Evolutionary conservation across 2,113 vertebrate species (phyloP), one percentile per base, ranked within the genome.

Genomic region (Thamnaconus septentrionalis): DNA sequence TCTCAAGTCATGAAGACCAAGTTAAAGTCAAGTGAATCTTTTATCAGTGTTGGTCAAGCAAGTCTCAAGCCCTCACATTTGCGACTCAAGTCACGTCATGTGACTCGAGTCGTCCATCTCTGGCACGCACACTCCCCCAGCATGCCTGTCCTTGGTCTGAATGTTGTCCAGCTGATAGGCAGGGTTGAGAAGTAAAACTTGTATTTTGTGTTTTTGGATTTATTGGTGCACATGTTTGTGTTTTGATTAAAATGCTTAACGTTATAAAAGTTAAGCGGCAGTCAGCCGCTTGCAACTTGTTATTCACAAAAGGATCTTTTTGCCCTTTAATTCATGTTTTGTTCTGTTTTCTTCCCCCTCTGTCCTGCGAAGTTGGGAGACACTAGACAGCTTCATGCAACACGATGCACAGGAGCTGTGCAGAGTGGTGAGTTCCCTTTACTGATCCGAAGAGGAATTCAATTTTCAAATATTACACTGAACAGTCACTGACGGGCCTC

Each of bases 341-440:
- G 1, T 49, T 5, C 73, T 64, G 4, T 57, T 6, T 64, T 40
- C 48, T 51, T 64, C 56, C 8, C 71, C 71, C 56, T 11, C 18
- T n/a, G 48, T 11, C 71, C 69, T 80, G 3, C 76, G 77, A 88
- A 99, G 97, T 85, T 99, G 97, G 97, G 97, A 99, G 90, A 99
- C 97, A 43, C 90, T 99, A 89, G 97, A 99, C 90, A 99, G 97
- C 92, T 99, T 99, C 93, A 99, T 99, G 97, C 97, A 99, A 84
- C 97, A 99, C 5, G 97, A 99, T 62, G 97, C 98, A 50, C 97
- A 99, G 79, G 97, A 99, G 80, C 89, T 99, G 3, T 98, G 97
- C 91, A 93, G 97, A 92, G 97, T 99, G 96, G 97, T 99, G 92
- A 90, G 97, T 96, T 57, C 40, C 53, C 43, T n/a, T 8, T 31